Base-by-base conservation (phyloP, 2,888 invertebrate species). In the Altica lythri region DNA sequence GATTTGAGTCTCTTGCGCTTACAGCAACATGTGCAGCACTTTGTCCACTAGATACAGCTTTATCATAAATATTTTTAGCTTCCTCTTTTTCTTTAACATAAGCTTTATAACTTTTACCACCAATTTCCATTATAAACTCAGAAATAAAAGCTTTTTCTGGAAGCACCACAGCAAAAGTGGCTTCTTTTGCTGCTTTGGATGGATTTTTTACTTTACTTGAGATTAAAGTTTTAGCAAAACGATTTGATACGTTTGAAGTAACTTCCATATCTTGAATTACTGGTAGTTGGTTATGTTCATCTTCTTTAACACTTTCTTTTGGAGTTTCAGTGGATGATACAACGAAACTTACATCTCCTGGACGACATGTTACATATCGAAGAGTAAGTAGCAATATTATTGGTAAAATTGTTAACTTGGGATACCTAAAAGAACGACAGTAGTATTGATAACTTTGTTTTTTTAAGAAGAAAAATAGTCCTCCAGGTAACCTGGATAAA, bases 71-170 rank as follows among this genome's bases (percentile, higher is more conserved):
- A 47, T 71, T 61, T 65, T 84, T 83, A 0, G 85, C 86, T 68
- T 83, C 81, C 64, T 83, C 81, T 65, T 85, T 84, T 68, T 83
- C 84, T 68, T 84, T 81, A 0, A 86, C 83, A 64, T 84, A 84
- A 0, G 85, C 85, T 61, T 82, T 80, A 70, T 85, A 85, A 1
- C 80, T 76, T 69, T 83, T 84, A 13, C 83, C 84, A 49, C 80
- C 81, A 8, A 85, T 76, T 51, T 81, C 83, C 86, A 88, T 86
- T 27, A 81, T 72, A 68, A 88, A 88, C 46, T 83, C 83, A 29
- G 85, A 83, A 62, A 87, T 86, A 71, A 85, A 88, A 0, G 87
- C 87, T 1, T 84, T 83, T 57, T 87, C 85, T 0, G 88, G 88
- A 35, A 88, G 71, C 10, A 86, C 79, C 4, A 88, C 81, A 38